phyloP scores from a whole-genome alignment of 1,140 invertebrate species.

The Drosophila lowei region DNA sequence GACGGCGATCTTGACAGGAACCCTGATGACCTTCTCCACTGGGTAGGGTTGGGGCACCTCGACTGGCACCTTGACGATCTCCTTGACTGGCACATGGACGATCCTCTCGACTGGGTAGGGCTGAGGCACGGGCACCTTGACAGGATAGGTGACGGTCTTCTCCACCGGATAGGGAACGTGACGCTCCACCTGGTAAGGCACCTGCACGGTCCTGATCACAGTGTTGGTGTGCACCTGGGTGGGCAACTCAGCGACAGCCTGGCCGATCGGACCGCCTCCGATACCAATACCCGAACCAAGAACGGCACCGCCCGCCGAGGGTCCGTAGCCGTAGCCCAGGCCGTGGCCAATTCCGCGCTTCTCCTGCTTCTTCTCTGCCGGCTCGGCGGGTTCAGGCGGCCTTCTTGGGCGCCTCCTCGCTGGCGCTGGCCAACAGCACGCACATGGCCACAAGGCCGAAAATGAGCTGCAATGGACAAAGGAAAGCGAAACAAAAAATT shows the following conservation, averaged over 20 bases:
- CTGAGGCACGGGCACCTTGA: slow-evolving; percentile 86
- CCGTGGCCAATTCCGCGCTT: slow-evolving; percentile 87
- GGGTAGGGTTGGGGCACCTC: slow-evolving; percentile 88
- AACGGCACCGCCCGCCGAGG: slow-evolving; percentile 58
- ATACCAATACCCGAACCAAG: slow-evolving; percentile 54
- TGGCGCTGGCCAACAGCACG: slow-evolving; percentile 79
- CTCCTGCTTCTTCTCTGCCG: slow-evolving; percentile 88
- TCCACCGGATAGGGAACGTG: slow-evolving; percentile 87
- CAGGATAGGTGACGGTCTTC: slow-evolving; percentile 86
- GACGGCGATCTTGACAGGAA: slow-evolving; percentile 85
- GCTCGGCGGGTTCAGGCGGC: slow-evolving; percentile 75
- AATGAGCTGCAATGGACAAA: slow-evolving; percentile 67
- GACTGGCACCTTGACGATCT: slow-evolving; percentile 87
- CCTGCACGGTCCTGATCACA: slow-evolving; percentile 84
- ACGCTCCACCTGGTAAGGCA: slow-evolving; percentile 87
- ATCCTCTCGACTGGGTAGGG: slow-evolving; percentile 86
- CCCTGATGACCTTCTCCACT: slow-evolving; percentile 84
- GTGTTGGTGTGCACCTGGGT: slow-evolving; percentile 83
- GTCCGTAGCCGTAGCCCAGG: slow-evolving; percentile 84
- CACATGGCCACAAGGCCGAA: slow-evolving; percentile 85
- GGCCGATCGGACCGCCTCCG: slow-evolving; percentile 43
- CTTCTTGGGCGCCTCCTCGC: slow-evolving; percentile 83
- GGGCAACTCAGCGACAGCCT: slow-evolving; percentile 55
- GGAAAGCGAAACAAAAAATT: slow-evolving; percentile 27
- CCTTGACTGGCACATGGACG: slow-evolving; percentile 85